Evolutionary conservation across 2,113 vertebrate species (phyloP).

Genomic region (Asarcornis scutulata): DNA sequence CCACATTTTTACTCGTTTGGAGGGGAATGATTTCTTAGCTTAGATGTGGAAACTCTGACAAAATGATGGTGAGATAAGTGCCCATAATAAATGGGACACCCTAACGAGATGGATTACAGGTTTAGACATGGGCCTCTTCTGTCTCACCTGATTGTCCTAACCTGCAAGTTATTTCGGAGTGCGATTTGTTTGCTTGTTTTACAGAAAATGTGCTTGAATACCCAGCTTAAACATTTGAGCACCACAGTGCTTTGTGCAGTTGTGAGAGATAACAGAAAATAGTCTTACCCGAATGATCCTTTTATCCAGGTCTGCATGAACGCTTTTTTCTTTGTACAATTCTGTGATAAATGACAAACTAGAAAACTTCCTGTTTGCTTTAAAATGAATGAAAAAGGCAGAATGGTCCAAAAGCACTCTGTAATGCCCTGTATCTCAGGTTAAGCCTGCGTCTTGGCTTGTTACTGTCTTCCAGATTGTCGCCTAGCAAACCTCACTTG

Average conservation of each 20-base stretch:
- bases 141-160: background rate
- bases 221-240: background rate
- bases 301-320: background rate
- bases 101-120: background rate
- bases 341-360: background rate
- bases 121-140: background rate
- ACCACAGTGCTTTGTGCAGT: background rate
- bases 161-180: background rate
- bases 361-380: fast-evolving
- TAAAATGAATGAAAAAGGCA: background rate
- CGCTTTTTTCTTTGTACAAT: background rate
- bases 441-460: background rate
- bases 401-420: background rate
- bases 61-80: background rate
- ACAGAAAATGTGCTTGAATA: background rate
- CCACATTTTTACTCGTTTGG: background rate
- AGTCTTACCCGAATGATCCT: background rate
- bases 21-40: background rate
- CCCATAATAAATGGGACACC: background rate
- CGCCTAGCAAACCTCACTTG: background rate
- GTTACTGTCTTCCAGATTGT: background rate
- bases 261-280: background rate
- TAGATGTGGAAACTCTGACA: background rate
- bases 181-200: background rate
- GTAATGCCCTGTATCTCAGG: background rate